phyloP scores from a whole-genome alignment of 1,140 invertebrate species.

The Lasaia peninsularis region DNA sequence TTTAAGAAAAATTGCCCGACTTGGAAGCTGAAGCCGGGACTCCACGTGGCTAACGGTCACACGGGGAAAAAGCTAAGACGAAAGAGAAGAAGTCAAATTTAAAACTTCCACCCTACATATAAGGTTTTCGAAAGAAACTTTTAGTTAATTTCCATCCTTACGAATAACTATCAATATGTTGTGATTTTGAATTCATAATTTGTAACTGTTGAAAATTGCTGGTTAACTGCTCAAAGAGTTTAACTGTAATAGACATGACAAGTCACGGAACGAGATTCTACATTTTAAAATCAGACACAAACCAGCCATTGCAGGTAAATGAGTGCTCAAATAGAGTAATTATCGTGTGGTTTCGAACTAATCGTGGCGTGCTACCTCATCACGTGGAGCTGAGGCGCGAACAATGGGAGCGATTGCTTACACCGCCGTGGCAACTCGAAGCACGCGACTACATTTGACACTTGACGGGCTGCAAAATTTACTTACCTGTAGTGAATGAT shows the following conservation, averaged over 20 bases:
- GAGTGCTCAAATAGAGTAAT: constrained; percentile 13
- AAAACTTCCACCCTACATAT: too few species aligned
- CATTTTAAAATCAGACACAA: constrained; percentile 2
- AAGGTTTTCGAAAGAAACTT: too few species aligned
- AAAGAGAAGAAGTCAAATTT: too few species aligned
- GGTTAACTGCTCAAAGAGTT: background rate
- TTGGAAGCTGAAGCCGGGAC: too few species aligned
- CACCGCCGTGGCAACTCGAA: constrained; percentile 40
- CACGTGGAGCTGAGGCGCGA: constrained; percentile 27
- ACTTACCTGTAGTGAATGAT: background rate
- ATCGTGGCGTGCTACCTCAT: constrained; percentile 43
- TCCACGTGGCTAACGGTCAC: too few species aligned
- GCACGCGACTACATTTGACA: constrained; percentile 51
- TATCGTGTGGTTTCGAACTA: constrained; percentile 40
- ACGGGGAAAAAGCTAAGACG: too few species aligned
- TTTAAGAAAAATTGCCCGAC: too few species aligned
- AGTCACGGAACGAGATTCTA: background rate
- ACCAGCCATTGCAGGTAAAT: background rate
- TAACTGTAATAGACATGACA: background rate
- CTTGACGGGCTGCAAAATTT: constrained; percentile 28
- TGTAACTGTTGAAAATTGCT: too few species aligned
- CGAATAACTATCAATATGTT: too few species aligned
- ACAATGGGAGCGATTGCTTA: constrained; percentile 53
- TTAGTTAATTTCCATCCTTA: too few species aligned
- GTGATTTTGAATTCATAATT: too few species aligned